These are phyloP conservation scores for Drosophila nr. perissopoda DNA, from an alignment of 2,888 invertebrate genomes.

Conservation along the genomic window DNA sequence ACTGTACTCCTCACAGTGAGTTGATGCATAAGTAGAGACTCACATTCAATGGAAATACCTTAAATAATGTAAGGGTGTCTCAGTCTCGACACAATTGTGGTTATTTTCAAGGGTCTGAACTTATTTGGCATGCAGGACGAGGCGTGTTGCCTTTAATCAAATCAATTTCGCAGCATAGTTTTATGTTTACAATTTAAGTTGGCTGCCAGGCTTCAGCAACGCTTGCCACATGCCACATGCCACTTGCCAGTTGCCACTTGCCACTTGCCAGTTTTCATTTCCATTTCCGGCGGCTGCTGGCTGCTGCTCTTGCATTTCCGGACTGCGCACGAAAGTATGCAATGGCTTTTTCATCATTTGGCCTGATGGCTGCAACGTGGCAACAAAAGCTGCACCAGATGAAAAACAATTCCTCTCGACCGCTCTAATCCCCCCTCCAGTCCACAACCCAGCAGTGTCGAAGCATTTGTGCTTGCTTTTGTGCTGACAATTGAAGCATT, in stretches of 20 bases:
- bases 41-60: neutral
- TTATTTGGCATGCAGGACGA: slow-evolving; percentile 75
- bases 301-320: slow-evolving; percentile 62
- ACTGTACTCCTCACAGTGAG: neutral
- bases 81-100: neutral
- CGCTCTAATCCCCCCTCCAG: neutral
- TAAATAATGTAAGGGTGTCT: slow-evolving; percentile 7
- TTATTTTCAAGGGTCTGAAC: slow-evolving; percentile 23
- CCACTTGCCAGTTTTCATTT: slow-evolving; percentile 58
- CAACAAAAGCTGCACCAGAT: slow-evolving; percentile 66
- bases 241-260: slow-evolving; percentile 26
- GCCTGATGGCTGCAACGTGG: slow-evolving; percentile 74
- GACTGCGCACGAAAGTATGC: slow-evolving; percentile 75
- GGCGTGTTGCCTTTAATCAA: slow-evolving; percentile 73
- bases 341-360: slow-evolving; percentile 78
- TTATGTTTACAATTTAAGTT: slow-evolving; percentile 79
- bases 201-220: slow-evolving; percentile 44
- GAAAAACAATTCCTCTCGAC: slow-evolving; percentile 68
- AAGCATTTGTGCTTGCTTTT: slow-evolving; percentile 27
- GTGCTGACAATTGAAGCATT: slow-evolving; percentile 71
- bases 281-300: slow-evolving; percentile 52
- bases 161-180: slow-evolving; percentile 79
- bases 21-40: neutral
- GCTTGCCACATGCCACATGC: slow-evolving; percentile 9
- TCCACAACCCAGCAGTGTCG: neutral